Conservation (phyloP, 2,888 invertebrate species). For the Spatulosminthurus flaviceps region DNA sequence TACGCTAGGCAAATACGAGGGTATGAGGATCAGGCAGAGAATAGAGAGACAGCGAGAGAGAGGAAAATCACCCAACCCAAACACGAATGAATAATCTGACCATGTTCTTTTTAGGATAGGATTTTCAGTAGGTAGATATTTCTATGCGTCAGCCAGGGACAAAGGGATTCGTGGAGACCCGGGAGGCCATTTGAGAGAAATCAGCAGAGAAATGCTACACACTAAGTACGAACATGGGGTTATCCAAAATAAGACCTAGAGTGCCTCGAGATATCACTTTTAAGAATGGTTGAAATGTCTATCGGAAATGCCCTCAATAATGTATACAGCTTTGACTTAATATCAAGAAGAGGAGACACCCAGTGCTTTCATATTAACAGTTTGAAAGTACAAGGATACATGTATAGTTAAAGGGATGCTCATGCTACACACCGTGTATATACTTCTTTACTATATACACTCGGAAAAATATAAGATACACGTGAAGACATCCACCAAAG, state of each 20-base stretch:
- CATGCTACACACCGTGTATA: background rate
- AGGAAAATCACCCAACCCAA: constrained; percentile 45
- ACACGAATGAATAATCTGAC: constrained; percentile 46
- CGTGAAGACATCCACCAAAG: constrained; percentile 14
- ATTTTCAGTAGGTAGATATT: constrained; percentile 16
- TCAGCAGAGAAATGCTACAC: constrained; percentile 44
- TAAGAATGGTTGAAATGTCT: constrained; percentile 34
- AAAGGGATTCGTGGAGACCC: constrained; percentile 37
- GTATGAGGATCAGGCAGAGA: background rate
- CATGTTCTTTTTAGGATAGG: constrained; percentile 25
- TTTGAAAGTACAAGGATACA: constrained; percentile 10
- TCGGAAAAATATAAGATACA: background rate
- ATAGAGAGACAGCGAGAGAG: constrained; percentile 29
- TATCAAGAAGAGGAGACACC: constrained; percentile 16
- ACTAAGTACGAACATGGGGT: background rate
- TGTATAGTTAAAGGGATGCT: background rate
- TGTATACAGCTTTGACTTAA: constrained; percentile 9
- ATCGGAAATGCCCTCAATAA: constrained; percentile 25
- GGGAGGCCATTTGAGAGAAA: constrained; percentile 45
- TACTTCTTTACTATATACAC: background rate
- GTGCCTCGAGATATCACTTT: constrained; percentile 40
- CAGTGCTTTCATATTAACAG: constrained; percentile 27
- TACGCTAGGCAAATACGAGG: constrained; percentile 47
- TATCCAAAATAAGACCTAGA: constrained; percentile 31
- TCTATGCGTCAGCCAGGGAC: constrained; percentile 13